Conservation (phyloP, 2,888 invertebrate species). For the Xiphydria camelus region DNA sequence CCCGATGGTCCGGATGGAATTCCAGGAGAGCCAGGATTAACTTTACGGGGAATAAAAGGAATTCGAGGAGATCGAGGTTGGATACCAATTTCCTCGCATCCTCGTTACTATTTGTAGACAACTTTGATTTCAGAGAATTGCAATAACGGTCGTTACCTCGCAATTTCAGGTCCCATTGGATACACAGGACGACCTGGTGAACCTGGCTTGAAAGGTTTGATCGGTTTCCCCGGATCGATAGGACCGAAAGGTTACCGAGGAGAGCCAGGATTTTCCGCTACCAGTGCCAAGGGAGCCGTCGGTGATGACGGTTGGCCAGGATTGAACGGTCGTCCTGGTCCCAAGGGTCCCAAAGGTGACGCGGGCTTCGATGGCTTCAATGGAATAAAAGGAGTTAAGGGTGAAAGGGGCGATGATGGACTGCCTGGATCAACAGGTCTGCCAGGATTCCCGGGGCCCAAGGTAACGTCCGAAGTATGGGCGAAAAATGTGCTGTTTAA, state of each 20-base stretch:
- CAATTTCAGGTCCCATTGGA: slow-evolving; percentile 64
- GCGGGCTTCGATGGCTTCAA: slow-evolving; percentile 45
- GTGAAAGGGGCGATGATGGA: slow-evolving; percentile 56
- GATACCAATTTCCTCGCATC: no score
- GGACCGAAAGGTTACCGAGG: slow-evolving; percentile 67
- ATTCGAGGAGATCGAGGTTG: slow-evolving; percentile 61
- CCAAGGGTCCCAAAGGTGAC: slow-evolving; percentile 50
- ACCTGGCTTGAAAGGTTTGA: slow-evolving; percentile 64
- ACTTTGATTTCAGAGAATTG: no score
- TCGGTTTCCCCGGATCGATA: slow-evolving; percentile 65
- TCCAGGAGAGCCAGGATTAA: slow-evolving; percentile 66
- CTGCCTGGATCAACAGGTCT: slow-evolving; percentile 61
- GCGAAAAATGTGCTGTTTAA: no score
- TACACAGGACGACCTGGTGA: slow-evolving; percentile 63
- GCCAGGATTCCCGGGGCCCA: slow-evolving; percentile 47
- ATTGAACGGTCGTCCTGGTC: slow-evolving; percentile 42
- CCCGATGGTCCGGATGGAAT: slow-evolving; percentile 69
- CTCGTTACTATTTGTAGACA: no score
- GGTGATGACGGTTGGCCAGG: slow-evolving; percentile 56
- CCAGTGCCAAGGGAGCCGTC: slow-evolving; percentile 53
- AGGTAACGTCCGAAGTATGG: slow-evolving; percentile 31
- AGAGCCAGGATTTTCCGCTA: slow-evolving; percentile 64
- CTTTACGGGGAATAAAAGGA: slow-evolving; percentile 66
- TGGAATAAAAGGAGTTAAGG: slow-evolving; percentile 48
- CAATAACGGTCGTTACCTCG: no score